Evolutionary conservation across 2,113 vertebrate genomes (phyloP), one percentile per base, ranked within the genome.

Genomic region (Willisornis vidua): DNA sequence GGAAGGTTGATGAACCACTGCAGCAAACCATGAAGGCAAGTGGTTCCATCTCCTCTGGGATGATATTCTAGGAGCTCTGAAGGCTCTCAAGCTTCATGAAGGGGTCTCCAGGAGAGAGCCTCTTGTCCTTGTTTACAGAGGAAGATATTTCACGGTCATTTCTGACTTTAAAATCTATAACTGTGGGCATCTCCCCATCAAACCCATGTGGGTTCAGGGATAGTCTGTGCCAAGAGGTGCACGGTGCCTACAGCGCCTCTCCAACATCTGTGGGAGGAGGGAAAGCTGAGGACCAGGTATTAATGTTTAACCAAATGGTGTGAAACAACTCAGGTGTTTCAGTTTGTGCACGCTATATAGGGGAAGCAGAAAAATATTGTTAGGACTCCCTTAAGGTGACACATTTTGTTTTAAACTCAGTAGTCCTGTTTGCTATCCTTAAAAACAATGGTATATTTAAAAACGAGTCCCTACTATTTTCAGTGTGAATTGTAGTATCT

Each of bases 261-360:
- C 61, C 16, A 3, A 6, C n/a, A 17, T 29, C 59, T 80, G 43
- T 86, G 76, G 46, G 83, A 76, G 46, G 58, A 93, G 46, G 41
- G 41, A 85, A 82, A 89, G 54, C 62, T 67, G 79, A 39, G 18
- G 19, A 71, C 45, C 24, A 28, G 31, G 14, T 63, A 37, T 72
- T 82, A 59, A 94, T 82, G 11, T 91, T 89, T 85, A 82, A 87
- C 51, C 76, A 58, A 62, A 29, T 1, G 25, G 25, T 82, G 81
- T 58, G 85, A 92, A 95, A 68, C 45, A 75, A 22, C 49, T 95
- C 78, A 93, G 78, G 8, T 76, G 62, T 72, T 95, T 87, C 54
- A 46, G 10, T 70, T 78, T 66, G 55, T 68, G 45, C 13, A 3
- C 15, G 70, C 25, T 83, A 1, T 59, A 22, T 46, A 65, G 17